Base-by-base conservation (phyloP, 2,888 invertebrate species). In the Drosophila diplacantha region DNA sequence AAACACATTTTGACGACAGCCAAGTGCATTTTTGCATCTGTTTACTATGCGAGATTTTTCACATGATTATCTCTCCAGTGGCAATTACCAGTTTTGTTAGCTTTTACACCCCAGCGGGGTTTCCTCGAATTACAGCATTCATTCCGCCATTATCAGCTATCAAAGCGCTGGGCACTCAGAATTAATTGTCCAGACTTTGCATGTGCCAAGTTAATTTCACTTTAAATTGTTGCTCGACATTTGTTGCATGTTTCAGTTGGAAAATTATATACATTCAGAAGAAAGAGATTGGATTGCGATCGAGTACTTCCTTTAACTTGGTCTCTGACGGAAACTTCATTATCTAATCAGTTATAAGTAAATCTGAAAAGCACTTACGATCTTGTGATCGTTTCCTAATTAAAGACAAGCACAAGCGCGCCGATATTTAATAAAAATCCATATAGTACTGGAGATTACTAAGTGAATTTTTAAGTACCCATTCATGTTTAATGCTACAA, bases 41-140 rank as follows among this genome's bases (percentile, higher is more conserved):
- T 66, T 62, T 64, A 64, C 71, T 81, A 70, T 75, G 65, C 64
- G 64, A 43, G 61, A 69, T 57, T 75, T 77, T 83, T 81, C 81
- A 57, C 83, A 83, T 78, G 49, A 78, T 78, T 70, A 75, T 41
- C 22, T 74, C 32, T 26, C 49, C 52, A 31, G 22, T 34, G 38
- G 16, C 74, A 81, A 79, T 79, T 79, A 71, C 71, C 71, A 70
- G 75, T 68, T 77, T 77, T 77, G 79, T 68, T 57, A 55, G 58
- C 39, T 56, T 51, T 51, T 57, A 47, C 55, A 60, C 61, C 58
- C 62, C 62, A 14, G 11, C 38, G 20, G 29, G 32, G 11, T 18
- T 14, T 14, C 41, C 52, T 34, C 34, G 26, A 49, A 65, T 65
- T 66, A 46, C 47, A 41, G 41, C 37, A 49, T 14, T 18, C 47